Evolutionary conservation across 1,140 invertebrate genomes (phyloP), one percentile per base, ranked within the genome.

Genomic region (Thaumetopoea pityocampa): DNA sequence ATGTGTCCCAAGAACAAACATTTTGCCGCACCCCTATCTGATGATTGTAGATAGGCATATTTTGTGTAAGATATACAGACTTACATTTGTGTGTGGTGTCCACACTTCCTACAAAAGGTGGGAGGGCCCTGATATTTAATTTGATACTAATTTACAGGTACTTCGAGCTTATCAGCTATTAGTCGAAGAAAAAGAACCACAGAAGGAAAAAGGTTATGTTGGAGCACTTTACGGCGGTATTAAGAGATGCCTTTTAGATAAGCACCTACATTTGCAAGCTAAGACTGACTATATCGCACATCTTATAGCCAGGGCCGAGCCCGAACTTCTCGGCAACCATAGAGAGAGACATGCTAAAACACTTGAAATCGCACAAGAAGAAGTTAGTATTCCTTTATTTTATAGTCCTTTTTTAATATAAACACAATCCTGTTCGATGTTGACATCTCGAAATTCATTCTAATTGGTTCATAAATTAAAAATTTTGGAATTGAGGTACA

Each of bases 321-420:
- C 95, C n/a, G 94, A 96, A 76, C 81, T 95, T 4, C 89, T 95
- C 51, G 94, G 93, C 51, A 92, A 90, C 53, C 87, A 91, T 51
- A 89, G 95, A 37, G 96, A 98, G 77, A 88, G 96, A 33, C 96
- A 98, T 83, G 96, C 96, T 0, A 98, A 97, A 85, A 97, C 96
- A 4, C 77, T 97, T 48, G 96, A 97, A 87, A 96, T 97, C 61
- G 96, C 96, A 58, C 96, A 98, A 85, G 95, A 97, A 82, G 96
- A 98, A 86, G 95, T 71, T 59, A 51, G 26, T 50, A n/a, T 28
- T 15, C 12, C 12, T 34, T 2, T 4, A n/a, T n/a, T n/a, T n/a
- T n/a, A n/a, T n/a, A n/a, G n/a, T n/a, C n/a, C n/a, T n/a, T n/a
- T n/a, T n/a, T n/a, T n/a, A n/a, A n/a, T n/a, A n/a, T n/a, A n/a